Conservation (phyloP, 1,140 invertebrate species). For the Drosophila carrolli region DNA sequence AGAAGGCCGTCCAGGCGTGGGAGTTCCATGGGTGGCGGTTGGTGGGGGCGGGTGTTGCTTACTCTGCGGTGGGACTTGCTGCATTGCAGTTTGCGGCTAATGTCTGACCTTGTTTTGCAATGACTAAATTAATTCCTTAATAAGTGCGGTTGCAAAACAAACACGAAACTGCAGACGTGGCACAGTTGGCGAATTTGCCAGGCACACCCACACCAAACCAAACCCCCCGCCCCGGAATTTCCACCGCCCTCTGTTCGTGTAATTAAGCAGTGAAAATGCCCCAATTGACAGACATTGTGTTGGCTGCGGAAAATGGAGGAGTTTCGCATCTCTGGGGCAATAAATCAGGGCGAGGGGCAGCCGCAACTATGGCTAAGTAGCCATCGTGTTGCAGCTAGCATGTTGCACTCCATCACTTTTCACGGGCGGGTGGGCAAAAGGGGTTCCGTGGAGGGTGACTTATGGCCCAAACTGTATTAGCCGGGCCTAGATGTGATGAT, state of each 20-base stretch:
- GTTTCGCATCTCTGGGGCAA: constrained; percentile 61
- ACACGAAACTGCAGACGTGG: constrained; percentile 75
- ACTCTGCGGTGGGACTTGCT: constrained; percentile 53
- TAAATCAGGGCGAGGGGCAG: constrained; percentile 63
- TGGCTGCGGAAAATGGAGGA: constrained; percentile 41
- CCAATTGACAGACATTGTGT: constrained; percentile 78
- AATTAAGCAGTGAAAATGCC: constrained; percentile 74
- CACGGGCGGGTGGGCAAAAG: not conserved
- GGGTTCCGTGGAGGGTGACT: constrained; percentile 48
- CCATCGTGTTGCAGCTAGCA: constrained; percentile 67
- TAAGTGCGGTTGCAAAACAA: constrained; percentile 66
- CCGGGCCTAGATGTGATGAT: constrained; percentile 44
- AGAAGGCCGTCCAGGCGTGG: constrained; percentile 49
- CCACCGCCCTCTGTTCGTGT: constrained; percentile 18
- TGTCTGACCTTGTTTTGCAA: constrained; percentile 83
- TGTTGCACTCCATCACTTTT: constrained; percentile 48
- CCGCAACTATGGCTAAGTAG: constrained; percentile 57
- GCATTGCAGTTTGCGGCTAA: constrained; percentile 83
- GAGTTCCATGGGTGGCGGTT: constrained; percentile 29
- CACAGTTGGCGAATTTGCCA: constrained; percentile 55
- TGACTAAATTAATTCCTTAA: constrained; percentile 84
- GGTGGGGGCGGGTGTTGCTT: not conserved
- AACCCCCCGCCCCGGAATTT: not conserved
- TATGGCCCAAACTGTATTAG: constrained; percentile 70
- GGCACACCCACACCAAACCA: constrained; percentile 11